phyloP scores from a whole-genome alignment of 23 tunicate species.

The Trididemnum miniatum region DNA sequence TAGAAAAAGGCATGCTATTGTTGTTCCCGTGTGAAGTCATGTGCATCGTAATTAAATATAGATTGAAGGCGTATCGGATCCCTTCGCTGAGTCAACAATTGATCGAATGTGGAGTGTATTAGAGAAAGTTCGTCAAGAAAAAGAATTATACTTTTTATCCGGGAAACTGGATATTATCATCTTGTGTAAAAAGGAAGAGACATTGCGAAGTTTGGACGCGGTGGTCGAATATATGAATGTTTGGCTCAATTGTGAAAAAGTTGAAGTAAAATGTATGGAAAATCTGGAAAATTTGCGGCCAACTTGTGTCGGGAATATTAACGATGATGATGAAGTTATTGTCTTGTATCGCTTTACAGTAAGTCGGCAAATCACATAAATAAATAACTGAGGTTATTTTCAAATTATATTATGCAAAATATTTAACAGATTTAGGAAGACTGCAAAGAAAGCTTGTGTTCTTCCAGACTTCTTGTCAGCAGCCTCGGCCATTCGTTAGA shows the following conservation, averaged over 20 bases:
- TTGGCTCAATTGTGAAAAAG: neutral
- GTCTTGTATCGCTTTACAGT: slow-evolving; percentile 1
- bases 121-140: neutral
- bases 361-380: too few relatives aligned
- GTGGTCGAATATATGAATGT: neutral
- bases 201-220: neutral
- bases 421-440: too few relatives aligned
- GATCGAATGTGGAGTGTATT: neutral
- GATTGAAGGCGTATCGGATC: neutral
- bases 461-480: too few relatives aligned
- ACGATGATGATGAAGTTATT: neutral
- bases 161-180: neutral
- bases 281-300: neutral
- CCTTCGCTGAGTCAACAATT: neutral
- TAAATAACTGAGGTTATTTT: too few relatives aligned
- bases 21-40: too few relatives aligned
- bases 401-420: too few relatives aligned
- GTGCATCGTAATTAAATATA: neutral
- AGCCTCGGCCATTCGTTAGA: too few relatives aligned
- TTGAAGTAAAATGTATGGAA: neutral
- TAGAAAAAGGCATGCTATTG: too few relatives aligned
- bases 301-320: neutral
- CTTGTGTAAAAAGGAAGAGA: neutral
- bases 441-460: too few relatives aligned
- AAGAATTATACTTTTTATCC: neutral